These are phyloP conservation scores for Catharus fuscescens DNA, from an alignment of 2,113 vertebrate genomes.

Conservation along the genomic window DNA sequence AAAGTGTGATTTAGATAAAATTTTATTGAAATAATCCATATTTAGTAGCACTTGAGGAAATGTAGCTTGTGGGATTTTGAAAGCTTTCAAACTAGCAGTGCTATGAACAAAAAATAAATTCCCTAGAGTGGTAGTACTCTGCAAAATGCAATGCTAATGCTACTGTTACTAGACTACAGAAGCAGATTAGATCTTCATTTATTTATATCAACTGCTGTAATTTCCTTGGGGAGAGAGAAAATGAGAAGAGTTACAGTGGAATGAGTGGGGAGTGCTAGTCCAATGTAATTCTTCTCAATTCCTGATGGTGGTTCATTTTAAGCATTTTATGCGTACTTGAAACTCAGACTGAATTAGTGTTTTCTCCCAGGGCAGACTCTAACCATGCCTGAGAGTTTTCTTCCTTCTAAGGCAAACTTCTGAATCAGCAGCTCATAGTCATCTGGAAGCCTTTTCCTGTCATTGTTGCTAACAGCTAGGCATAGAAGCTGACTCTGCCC, in stretches of 20 bases:
- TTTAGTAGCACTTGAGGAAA: constrained; percentile 48
- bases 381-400: constrained; percentile 68
- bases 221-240: constrained; percentile 50
- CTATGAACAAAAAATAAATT: constrained; percentile 56
- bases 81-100: constrained; percentile 29
- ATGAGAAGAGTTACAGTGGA: constrained; percentile 4
- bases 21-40: constrained; percentile 35
- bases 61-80: constrained; percentile 45
- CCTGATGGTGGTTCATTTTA: constrained; percentile 20
- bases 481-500: background rate
- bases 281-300: background rate
- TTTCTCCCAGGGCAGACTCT: constrained; percentile 23
- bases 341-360: constrained; percentile 39
- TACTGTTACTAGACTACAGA: constrained; percentile 20
- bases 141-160: constrained; percentile 41
- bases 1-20: background rate
- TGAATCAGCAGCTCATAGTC: constrained; percentile 74
- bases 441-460: constrained; percentile 58
- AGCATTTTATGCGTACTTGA: constrained; percentile 43
- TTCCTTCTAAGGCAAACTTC: constrained; percentile 79
- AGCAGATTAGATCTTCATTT: constrained; percentile 41
- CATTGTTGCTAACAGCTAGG: constrained; percentile 36
- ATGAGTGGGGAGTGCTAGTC: constrained; percentile 26
- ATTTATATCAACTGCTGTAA: constrained; percentile 34
- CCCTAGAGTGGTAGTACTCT: constrained; percentile 37